Evolutionary conservation across 1,140 invertebrate genomes (phyloP), one percentile per base, ranked within the genome.

Genomic region (Drosophila rufa): DNA sequence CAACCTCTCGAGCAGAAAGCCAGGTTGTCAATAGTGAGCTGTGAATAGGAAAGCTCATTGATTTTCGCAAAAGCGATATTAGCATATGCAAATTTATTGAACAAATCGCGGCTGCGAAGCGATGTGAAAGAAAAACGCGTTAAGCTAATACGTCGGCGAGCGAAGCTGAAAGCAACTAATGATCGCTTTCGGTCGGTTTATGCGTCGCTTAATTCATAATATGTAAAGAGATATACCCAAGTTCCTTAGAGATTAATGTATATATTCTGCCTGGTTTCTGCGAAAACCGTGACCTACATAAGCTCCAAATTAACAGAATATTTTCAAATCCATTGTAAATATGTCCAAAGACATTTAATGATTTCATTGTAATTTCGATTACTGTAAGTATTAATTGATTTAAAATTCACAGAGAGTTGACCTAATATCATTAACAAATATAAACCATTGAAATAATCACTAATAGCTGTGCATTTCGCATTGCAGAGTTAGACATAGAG

Each of bases 21-120:
- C 47, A 17, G 25, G 25, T 11, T 30, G 47, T 68, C 67, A 81
- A 85, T 81, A 61, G 78, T 62, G 9, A 66, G 47, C 30, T 74
- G 19, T 33, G 67, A 74, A 68, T 74, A 62, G 68, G 48, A 78
- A 76, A 80, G 78, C 43, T 82, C 73, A 86, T 86, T 85, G 82
- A 82, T 82, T 79, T 69, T 77, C 56, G 67, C 59, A 65, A 82
- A 64, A 70, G 74, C 73, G 67, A 80, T 51, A 75, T 76, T 75
- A 66, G 71, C 74, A 87, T 87, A 89, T 89, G 80, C 83, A 75
- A 87, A 87, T 87, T 78, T 62, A 83, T 82, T 66, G 48, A 86
- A 83, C 83, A 76, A 87, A 80, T 83, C 80, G 84, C 58, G 80
- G 53, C 82, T 80, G 61, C 55, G 55, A 74, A 82, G 71, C 78